Percentiles rank a stretch among this genome's conserved stretches.
Evolutionary conservation across 2,797 vertebrate genomes (phyloP).

Genomic region (Macrochelys suwanniensis): DNA sequence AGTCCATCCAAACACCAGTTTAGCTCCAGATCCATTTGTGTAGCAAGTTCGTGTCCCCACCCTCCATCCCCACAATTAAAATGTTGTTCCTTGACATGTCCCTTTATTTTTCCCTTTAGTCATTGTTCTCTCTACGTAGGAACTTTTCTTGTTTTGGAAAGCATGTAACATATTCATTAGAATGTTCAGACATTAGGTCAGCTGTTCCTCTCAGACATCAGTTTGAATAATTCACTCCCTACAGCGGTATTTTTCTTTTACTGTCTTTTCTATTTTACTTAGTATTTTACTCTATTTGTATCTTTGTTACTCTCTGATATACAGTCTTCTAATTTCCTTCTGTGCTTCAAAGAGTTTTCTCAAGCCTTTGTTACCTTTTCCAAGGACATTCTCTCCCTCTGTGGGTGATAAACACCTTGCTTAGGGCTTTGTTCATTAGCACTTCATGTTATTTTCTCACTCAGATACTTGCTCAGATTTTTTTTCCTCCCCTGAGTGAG

Average conservation of each 20-base stretch:
- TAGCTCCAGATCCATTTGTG: background rate
- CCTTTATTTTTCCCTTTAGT: conserved; percentile 3
- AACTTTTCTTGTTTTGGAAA: background rate
- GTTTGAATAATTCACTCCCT: background rate
- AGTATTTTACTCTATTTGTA: background rate
- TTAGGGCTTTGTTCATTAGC: background rate
- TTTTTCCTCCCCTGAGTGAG: background rate
- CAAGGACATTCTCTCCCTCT: background rate
- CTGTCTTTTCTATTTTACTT: background rate
- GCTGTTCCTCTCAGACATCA: background rate
- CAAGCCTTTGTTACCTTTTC: rapidly evolving
- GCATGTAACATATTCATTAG: background rate
- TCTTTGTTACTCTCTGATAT: background rate
- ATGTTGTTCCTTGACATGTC: background rate
- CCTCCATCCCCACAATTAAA: background rate
- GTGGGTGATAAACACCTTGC: background rate
- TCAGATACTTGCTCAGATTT: background rate
- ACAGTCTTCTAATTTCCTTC: background rate
- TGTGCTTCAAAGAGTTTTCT: background rate
- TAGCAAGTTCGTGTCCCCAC: background rate
- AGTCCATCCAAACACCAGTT: background rate
- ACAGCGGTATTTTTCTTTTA: background rate
- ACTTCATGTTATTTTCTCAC: background rate
- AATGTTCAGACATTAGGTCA: background rate
- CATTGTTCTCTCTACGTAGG: background rate